Evolutionary conservation across 2,113 vertebrate species (phyloP).

Genomic region (Lepisosteus osseus): DNA sequence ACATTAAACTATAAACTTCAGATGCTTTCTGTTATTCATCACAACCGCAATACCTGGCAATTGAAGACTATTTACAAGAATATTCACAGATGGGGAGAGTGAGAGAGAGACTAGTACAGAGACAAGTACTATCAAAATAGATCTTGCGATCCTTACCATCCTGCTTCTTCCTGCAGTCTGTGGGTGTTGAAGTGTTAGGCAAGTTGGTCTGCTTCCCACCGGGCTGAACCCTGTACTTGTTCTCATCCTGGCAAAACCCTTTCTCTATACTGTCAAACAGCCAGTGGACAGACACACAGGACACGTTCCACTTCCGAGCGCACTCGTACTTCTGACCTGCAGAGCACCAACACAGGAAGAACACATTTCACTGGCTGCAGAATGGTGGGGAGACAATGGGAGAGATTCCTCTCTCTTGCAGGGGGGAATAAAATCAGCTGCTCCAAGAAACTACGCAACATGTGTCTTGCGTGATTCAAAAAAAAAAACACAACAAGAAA

Average conservation of each 20-base stretch:
- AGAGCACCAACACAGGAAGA: slow-evolving; percentile 1
- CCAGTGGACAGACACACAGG: slow-evolving; percentile 88
- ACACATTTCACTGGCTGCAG: no score
- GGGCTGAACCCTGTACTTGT: slow-evolving; percentile 71
- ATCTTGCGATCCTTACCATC: slow-evolving; percentile 58
- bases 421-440: background rate
- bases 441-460: no score
- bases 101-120: no score
- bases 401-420: background rate
- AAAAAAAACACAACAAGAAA: no score
- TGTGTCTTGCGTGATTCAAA: no score
- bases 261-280: slow-evolving; percentile 92
- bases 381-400: background rate
- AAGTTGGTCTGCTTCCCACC: slow-evolving; percentile 36
- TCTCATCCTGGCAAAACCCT: slow-evolving; percentile 92
- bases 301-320: slow-evolving; percentile 92
- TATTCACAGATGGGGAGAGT: no score
- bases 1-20: no score
- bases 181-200: slow-evolving; percentile 87
- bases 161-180: slow-evolving; percentile 49
- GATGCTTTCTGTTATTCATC: no score
- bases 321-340: slow-evolving; percentile 96
- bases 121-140: no score
- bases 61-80: no score
- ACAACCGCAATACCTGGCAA: no score